phyloP scores from a whole-genome alignment of 2,888 invertebrate species.

The Oscheius onirici region DNA sequence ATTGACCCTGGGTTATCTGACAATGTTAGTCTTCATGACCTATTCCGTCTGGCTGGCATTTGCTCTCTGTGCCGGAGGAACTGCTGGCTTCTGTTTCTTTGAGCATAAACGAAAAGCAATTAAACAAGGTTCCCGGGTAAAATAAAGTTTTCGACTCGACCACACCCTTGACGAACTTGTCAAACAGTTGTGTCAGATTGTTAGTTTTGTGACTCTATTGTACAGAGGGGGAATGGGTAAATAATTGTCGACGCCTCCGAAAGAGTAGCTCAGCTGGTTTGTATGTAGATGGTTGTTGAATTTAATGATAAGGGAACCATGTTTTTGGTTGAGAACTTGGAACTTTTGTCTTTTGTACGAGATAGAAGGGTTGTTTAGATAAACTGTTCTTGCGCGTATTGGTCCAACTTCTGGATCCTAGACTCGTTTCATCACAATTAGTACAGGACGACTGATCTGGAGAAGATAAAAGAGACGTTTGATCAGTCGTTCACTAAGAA shows the following conservation, averaged over 20 bases:
- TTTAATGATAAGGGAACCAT: too few relatives aligned
- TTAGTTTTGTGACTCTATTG: conserved; percentile 22
- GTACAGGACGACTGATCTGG: too few relatives aligned
- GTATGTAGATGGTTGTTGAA: too few relatives aligned
- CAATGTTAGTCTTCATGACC: conserved; percentile 24
- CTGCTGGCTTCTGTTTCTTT: conserved; percentile 22
- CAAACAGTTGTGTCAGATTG: conserved; percentile 10
- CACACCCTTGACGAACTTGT: conserved; percentile 3
- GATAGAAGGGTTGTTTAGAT: too few relatives aligned
- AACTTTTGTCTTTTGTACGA: too few relatives aligned
- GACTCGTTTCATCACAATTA: too few relatives aligned
- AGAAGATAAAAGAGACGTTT: too few relatives aligned
- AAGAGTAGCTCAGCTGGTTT: too few relatives aligned
- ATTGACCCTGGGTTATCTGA: conserved; percentile 10
- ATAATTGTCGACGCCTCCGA: neutral
- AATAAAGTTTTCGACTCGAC: neutral
- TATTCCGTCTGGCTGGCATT: conserved; percentile 23
- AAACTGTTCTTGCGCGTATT: too few relatives aligned
- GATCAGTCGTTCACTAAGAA: too few relatives aligned
- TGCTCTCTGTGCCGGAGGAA: conserved; percentile 20
- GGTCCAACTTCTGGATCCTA: too few relatives aligned
- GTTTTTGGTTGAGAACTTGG: too few relatives aligned
- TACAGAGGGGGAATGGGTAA: neutral
- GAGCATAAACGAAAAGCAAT: conserved; percentile 4
- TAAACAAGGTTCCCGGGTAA: neutral